These are phyloP conservation scores for Polydrusus pterygomalis DNA, from an alignment of 2,888 invertebrate genomes.

Conservation along the genomic window DNA sequence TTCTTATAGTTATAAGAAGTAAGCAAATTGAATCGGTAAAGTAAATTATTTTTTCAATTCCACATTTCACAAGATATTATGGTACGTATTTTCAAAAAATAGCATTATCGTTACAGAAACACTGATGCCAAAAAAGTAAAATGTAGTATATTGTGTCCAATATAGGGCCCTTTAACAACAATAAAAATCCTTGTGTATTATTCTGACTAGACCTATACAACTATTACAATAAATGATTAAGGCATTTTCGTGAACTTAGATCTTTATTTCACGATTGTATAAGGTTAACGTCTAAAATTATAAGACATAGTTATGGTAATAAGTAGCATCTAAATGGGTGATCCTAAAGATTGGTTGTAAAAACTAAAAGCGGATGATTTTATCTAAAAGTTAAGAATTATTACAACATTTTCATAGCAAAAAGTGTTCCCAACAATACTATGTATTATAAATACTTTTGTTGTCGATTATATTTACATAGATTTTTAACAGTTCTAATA, in stretches of 20 bases:
- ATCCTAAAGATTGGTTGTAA: conserved; percentile 60
- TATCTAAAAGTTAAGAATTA: conserved; percentile 61
- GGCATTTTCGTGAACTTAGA: conserved; percentile 70
- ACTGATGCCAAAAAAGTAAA: too few species aligned
- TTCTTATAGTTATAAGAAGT: too few species aligned
- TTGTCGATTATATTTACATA: conserved; percentile 68
- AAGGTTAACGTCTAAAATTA: conserved; percentile 53
- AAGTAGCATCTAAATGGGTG: conserved; percentile 59
- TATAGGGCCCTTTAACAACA: conserved; percentile 53
- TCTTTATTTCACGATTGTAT: conserved; percentile 65
- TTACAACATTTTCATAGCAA: conserved; percentile 66
- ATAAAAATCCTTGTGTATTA: conserved; percentile 43
- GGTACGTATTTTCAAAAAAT: too few species aligned
- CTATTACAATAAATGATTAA: conserved; percentile 64
- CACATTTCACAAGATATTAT: too few species aligned
- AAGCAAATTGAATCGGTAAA: too few species aligned
- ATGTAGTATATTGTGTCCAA: neutral
- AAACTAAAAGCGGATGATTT: conserved; percentile 63
- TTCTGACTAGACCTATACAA: conserved; percentile 70
- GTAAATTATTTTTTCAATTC: too few species aligned
- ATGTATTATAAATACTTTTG: conserved; percentile 67
- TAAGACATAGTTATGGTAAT: conserved; percentile 57
- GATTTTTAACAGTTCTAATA: conserved; percentile 66
- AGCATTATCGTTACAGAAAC: too few species aligned
- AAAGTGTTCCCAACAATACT: conserved; percentile 69